Evolutionary conservation across 2,888 invertebrate species (phyloP).

Genomic region (Chrysolina haemoptera): DNA sequence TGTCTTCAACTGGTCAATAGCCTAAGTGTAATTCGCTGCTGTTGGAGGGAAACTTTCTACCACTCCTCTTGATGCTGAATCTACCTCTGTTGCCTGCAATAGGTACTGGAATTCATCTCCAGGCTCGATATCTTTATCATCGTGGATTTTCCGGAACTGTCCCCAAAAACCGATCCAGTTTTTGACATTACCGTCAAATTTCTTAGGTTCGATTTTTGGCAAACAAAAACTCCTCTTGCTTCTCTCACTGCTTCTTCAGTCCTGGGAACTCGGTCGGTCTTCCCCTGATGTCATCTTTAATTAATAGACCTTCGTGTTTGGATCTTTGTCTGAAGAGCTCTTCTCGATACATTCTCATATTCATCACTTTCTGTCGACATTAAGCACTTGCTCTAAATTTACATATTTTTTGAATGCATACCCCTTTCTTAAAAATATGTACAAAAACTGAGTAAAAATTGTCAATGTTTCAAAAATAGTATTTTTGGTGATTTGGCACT

Average conservation of each 20-base stretch:
- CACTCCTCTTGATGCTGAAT: not conserved
- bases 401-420: too few relatives aligned
- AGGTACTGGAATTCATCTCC: too few relatives aligned
- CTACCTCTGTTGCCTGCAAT: not conserved
- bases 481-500: too few relatives aligned
- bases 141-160: conserved; percentile 5
- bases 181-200: conserved; percentile 4
- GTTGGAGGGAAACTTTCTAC: conserved; percentile 25
- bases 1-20: conserved; percentile 29
- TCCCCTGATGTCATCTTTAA: not conserved
- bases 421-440: too few relatives aligned
- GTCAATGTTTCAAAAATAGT: too few relatives aligned
- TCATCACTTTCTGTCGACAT: too few relatives aligned
- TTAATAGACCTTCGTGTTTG: not conserved
- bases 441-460: too few relatives aligned
- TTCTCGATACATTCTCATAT: too few relatives aligned
- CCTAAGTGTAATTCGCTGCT: conserved; percentile 14
- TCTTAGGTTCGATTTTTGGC: not conserved
- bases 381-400: too few relatives aligned
- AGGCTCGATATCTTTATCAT: not conserved
- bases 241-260: not conserved
- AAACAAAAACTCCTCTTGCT: not conserved
- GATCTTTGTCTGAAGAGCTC: not conserved
- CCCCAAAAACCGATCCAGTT: conserved; percentile 11
- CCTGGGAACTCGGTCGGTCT: not conserved